A percentile compares a stretch with the other conserved stretches of the same genome.
Conservation (phyloP, 2,113 vertebrate species). For the Menidia beryllina region DNA sequence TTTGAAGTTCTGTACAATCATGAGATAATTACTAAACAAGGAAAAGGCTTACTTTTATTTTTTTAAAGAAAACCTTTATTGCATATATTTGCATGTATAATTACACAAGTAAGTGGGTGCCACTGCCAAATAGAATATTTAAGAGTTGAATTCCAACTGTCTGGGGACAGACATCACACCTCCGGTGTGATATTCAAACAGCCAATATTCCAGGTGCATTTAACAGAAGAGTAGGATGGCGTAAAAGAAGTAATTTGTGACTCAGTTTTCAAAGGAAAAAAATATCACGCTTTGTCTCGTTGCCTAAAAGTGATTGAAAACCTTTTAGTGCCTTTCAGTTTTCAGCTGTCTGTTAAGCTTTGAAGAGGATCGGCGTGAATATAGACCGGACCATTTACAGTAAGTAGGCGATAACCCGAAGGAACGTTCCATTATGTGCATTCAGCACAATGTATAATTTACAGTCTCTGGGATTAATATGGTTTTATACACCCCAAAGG, state of each 20-base stretch:
- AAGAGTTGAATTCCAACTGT: too few species aligned
- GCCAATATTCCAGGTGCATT: neutral
- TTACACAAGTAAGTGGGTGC: too few species aligned
- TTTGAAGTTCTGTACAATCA: too few species aligned
- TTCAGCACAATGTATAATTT: conserved; percentile 36
- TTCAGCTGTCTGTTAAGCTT: neutral
- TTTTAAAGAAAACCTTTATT: too few species aligned
- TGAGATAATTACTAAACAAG: too few species aligned
- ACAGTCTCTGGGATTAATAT: conserved; percentile 26
- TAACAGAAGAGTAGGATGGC: neutral
- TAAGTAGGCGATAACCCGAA: neutral
- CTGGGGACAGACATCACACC: too few species aligned
- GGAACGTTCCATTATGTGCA: conserved; percentile 21
- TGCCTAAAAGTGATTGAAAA: neutral
- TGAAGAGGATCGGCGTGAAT: conserved; percentile 10
- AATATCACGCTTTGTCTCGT: neutral
- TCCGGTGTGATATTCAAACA: neutral
- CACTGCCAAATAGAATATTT: too few species aligned
- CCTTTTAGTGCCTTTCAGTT: neutral
- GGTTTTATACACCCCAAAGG: conserved; percentile 18
- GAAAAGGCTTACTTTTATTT: too few species aligned
- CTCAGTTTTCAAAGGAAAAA: neutral
- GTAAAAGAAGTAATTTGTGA: neutral
- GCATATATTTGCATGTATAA: too few species aligned
- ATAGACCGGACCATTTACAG: conserved; percentile 8